Evolutionary conservation across 2,797 vertebrate genomes (phyloP), one percentile per base, ranked within the genome.

Genomic region (Fistularia tabacaria): DNA sequence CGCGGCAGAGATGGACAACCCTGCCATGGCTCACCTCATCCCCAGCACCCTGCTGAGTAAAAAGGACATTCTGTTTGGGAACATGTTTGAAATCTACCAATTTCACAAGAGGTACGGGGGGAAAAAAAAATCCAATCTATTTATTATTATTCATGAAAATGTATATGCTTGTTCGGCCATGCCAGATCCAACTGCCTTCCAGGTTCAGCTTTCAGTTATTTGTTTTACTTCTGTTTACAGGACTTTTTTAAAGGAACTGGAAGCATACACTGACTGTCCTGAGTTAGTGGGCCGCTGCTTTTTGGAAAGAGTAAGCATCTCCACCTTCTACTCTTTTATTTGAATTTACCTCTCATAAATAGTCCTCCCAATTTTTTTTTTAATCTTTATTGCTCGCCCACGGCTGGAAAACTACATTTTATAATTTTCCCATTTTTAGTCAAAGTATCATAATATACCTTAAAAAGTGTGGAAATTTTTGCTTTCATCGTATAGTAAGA

Each of bases 41-140:
- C 91, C 95, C 10, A 79, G 88, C 42, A 82, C 85, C 39, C 91
- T 99, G 46, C 93, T 92, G 43, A 92, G 90, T 82, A 98, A 96
- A 86, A 98, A 95, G 66, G 93, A 94, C 25, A 43, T 97, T 41
- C 88, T 99, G 59, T 99, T 98, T 63, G 97, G 97, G n/a, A 99
- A 99, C 78, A 97, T 99, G 95, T 82, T 92, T 7, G 95, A 99
- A 79, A 99, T 99, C 65, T 95, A 98, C 76, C 93, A 95, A 72
- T 99, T 99, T 73, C 97, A 99, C 54, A 94, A 97, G 81, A 93
- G 95, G 97, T 98, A n/a, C 25, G 5, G 25, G 25, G 25, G 5
- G 5, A 25, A 25, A 25, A 25, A 25, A 25, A 25, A 25, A 25
- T 25, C 25, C 25, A 25, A 25, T 25, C 5, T 25, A 25, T 2